Conservation (phyloP, 2,113 vertebrate species). For the Aix galericulata region DNA sequence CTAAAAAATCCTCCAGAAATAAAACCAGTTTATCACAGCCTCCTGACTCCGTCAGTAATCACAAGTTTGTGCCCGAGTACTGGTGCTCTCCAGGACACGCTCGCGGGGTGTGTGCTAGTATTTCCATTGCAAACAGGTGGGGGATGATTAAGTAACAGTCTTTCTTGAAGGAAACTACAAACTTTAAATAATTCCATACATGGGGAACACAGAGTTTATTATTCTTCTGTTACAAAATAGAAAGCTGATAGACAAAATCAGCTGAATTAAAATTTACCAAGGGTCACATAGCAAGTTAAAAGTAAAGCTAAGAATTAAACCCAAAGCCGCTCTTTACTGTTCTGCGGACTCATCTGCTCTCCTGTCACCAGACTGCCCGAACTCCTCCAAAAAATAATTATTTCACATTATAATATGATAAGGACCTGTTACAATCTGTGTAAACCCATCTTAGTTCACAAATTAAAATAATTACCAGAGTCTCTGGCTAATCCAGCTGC, state of each 20-base stretch:
- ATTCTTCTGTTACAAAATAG: background rate
- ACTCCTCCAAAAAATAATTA: conserved; percentile 15
- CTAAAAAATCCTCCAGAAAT: background rate
- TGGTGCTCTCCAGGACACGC: background rate
- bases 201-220: background rate
- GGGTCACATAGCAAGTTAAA: background rate
- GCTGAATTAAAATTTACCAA: background rate
- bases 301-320: background rate
- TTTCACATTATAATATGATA: background rate
- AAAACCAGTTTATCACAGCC: background rate
- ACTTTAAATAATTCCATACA: background rate
- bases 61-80: background rate
- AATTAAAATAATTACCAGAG: background rate
- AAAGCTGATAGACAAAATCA: background rate
- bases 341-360: background rate
- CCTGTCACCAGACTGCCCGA: background rate
- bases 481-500: background rate
- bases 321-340: background rate
- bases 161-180: background rate
- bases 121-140: background rate
- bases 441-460: conserved; percentile 26
- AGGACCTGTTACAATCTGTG: conserved; percentile 9
- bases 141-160: background rate
- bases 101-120: background rate
- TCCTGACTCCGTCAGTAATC: background rate